phyloP scores from a whole-genome alignment of 2,797 vertebrate genomes.

The Anas bernieri region DNA sequence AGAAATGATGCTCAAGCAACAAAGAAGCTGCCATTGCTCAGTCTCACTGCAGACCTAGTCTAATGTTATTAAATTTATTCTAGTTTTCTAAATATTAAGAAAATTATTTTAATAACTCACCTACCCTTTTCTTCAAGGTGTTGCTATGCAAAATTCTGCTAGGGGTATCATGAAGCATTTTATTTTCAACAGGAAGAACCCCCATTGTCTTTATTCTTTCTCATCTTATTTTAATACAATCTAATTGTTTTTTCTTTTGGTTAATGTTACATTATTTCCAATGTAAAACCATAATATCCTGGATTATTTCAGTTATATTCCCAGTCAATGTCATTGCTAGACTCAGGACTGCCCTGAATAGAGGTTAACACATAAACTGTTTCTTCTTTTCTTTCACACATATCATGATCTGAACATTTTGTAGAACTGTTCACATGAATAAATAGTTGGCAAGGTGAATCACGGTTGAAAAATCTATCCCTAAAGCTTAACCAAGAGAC shows the following conservation, averaged over 20 bases:
- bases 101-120: background rate
- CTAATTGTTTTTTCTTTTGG: background rate
- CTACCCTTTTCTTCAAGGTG: background rate
- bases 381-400: background rate
- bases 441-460: slow-evolving; percentile 10
- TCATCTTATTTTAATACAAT: background rate
- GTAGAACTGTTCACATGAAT: background rate
- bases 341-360: background rate
- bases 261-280: background rate
- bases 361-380: background rate
- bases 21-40: background rate
- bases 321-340: background rate
- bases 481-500: slow-evolving; percentile 15
- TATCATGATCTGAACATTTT: background rate
- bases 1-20: background rate
- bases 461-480: slow-evolving; percentile 1
- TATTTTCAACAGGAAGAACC: background rate
- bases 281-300: background rate
- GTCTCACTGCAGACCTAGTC: background rate
- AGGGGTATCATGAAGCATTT: background rate
- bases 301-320: background rate
- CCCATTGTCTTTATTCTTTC: background rate
- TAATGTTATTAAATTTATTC: background rate
- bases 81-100: background rate
- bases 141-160: background rate